Conservation (phyloP, 2,888 invertebrate species). For the Diarsia brunnea region DNA sequence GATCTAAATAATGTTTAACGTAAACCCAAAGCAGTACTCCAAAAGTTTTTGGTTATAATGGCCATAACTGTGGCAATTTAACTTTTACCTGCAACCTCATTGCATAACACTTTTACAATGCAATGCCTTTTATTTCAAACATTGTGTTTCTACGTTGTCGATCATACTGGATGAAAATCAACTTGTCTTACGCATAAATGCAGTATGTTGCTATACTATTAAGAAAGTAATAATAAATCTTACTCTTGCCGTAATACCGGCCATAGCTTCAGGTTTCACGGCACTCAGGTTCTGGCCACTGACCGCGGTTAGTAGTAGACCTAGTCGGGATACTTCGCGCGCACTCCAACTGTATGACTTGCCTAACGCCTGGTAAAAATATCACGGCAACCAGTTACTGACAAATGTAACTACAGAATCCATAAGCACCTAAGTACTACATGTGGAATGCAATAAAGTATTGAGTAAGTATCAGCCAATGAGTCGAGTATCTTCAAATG, state of each 20-base stretch:
- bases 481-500: neutral
- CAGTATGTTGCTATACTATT: slow-evolving; percentile 7
- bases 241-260: slow-evolving; percentile 84
- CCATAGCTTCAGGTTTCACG: slow-evolving; percentile 83
- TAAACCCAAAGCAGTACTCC: neutral
- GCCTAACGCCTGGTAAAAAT: slow-evolving; percentile 80
- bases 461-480: neutral
- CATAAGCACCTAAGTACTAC: too few species aligned
- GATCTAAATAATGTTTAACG: neutral
- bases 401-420: neutral
- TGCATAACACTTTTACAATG: neutral
- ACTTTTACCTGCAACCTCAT: neutral
- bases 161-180: neutral
- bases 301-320: slow-evolving; percentile 82
- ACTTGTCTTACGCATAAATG: neutral
- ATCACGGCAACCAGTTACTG: slow-evolving; percentile 57
- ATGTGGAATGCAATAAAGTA: too few species aligned
- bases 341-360: slow-evolving; percentile 87
- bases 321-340: slow-evolving; percentile 83
- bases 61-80: neutral
- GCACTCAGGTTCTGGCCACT: slow-evolving; percentile 78
- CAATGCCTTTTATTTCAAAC: neutral
- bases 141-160: neutral
- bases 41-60: neutral
- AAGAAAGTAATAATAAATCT: slow-evolving; percentile 17